phyloP scores from a whole-genome alignment of 1,140 invertebrate genomes.

The Drosophila eugracilis region DNA sequence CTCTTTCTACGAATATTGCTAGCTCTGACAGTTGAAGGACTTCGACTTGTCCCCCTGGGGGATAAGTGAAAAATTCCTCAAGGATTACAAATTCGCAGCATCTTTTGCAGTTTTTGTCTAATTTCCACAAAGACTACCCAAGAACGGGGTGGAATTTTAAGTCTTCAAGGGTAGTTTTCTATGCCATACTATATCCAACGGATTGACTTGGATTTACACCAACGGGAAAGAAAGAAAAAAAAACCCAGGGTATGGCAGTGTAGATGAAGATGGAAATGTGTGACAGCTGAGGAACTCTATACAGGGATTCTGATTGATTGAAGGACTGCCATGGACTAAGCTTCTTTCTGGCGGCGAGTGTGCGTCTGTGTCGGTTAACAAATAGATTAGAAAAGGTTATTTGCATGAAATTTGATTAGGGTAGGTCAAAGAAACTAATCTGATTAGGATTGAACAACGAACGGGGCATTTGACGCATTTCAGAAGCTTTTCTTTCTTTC shows the following conservation, averaged over 20 bases:
- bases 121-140: slow-evolving; percentile 56
- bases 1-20: background rate
- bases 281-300: slow-evolving; percentile 57
- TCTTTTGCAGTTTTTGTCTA: slow-evolving; percentile 76
- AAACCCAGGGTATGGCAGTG: background rate
- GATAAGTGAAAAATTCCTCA: slow-evolving; percentile 79
- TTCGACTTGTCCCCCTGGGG: slow-evolving; percentile 52
- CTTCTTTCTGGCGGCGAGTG: slow-evolving; percentile 22
- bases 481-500: too few species aligned
- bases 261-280: slow-evolving; percentile 48
- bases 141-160: slow-evolving; percentile 41
- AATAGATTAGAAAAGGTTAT: slow-evolving; percentile 70
- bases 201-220: slow-evolving; percentile 79
- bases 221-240: slow-evolving; percentile 4
- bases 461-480: slow-evolving; percentile 39
- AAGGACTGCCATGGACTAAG: slow-evolving; percentile 51
- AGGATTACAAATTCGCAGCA: slow-evolving; percentile 82
- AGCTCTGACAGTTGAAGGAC: slow-evolving; percentile 16
- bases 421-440: slow-evolving; percentile 75
- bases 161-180: slow-evolving; percentile 43
- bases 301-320: slow-evolving; percentile 57
- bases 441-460: slow-evolving; percentile 62
- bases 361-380: slow-evolving; percentile 60
- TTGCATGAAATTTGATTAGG: slow-evolving; percentile 77
- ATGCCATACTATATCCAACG: slow-evolving; percentile 53